Evolutionary conservation across 30 jellyfish, hydroid and myxozoan species (phyloP).

Genomic region (Pseudorhiza aurosa): DNA sequence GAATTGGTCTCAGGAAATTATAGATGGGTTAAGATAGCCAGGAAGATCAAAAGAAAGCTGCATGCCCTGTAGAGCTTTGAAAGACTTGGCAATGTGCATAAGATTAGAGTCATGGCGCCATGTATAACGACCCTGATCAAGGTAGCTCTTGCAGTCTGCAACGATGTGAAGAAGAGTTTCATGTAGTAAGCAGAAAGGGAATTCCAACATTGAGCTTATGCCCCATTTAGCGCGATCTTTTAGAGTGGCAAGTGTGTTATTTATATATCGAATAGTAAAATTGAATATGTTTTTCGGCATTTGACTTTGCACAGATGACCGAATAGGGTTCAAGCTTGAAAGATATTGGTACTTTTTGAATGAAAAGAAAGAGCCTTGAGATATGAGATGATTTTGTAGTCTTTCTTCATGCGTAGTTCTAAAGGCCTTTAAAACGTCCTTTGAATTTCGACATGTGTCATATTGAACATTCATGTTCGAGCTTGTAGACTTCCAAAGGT

Average conservation of each 20-base stretch:
- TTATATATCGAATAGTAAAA: neutral
- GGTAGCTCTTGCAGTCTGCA: constrained; percentile 6
- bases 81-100: neutral
- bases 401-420: neutral
- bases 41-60: neutral
- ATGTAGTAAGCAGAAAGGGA: neutral
- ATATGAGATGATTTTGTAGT: neutral
- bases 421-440: neutral
- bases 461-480: neutral
- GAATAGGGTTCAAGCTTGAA: neutral
- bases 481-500: neutral
- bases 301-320: neutral
- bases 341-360: neutral
- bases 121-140: neutral
- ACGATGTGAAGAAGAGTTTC: neutral
- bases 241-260: neutral
- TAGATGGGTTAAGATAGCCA: neutral
- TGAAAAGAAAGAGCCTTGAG: neutral
- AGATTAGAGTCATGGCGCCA: neutral
- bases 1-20: neutral
- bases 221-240: neutral
- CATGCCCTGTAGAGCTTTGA: neutral
- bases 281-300: neutral
- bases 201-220: neutral
- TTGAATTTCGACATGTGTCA: neutral